Evolutionary conservation across 2,888 invertebrate species (phyloP).

Genomic region (Cacoxenus indagator): DNA sequence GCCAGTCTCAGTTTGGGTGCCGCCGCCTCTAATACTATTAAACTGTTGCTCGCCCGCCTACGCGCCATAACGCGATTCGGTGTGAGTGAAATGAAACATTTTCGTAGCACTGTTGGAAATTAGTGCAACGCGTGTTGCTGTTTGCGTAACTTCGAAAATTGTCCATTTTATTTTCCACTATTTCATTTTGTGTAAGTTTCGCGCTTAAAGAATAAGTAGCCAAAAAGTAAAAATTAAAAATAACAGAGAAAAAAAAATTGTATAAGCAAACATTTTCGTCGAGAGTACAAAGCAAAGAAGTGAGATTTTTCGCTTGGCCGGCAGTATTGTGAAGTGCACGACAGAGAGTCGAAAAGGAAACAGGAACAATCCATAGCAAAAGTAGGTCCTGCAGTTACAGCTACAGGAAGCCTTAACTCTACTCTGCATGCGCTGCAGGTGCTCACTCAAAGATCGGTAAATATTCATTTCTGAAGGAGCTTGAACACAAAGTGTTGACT

Average conservation of each 20-base stretch:
- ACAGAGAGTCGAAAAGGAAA: neutral
- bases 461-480: slow-evolving; percentile 44
- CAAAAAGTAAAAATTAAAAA: slow-evolving; percentile 8
- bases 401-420: neutral
- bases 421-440: neutral
- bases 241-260: neutral
- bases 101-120: neutral
- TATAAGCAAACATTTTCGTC: slow-evolving; percentile 3
- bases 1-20: neutral
- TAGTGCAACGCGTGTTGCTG: neutral
- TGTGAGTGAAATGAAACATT: neutral
- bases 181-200: neutral
- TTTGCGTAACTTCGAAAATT: neutral
- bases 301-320: slow-evolving; percentile 6
- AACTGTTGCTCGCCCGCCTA: neutral
- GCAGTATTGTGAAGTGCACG: neutral
- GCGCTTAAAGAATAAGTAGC: neutral
- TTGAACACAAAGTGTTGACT: slow-evolving; percentile 43
- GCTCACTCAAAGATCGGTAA: slow-evolving; percentile 44
- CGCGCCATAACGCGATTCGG: neutral
- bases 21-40: neutral
- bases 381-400: neutral
- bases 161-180: neutral
- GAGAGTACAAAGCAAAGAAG: slow-evolving; percentile 18
- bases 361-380: neutral